Percentiles rank a stretch among this genome's conserved stretches.
phyloP scores from a whole-genome alignment of 1,140 invertebrate genomes.

The Zaprionus inermis region DNA sequence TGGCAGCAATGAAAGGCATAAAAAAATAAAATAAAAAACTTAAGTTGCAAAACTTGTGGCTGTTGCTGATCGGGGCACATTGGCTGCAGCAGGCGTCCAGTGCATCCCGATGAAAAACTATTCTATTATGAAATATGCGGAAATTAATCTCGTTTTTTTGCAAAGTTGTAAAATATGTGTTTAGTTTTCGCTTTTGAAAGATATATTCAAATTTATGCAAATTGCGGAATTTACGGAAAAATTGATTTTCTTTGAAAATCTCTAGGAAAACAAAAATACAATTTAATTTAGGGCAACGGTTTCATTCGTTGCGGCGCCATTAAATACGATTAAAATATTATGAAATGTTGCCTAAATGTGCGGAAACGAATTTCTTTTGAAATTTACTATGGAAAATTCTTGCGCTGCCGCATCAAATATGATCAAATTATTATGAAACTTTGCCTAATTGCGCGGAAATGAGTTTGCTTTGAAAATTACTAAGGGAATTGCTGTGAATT shows the following conservation, averaged over 20 bases:
- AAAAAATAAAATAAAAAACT: conserved; percentile 27
- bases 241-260: not conserved
- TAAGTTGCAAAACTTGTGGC: conserved; percentile 43
- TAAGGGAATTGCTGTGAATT: not conserved
- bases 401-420: too few relatives aligned
- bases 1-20: not conserved
- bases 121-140: not conserved
- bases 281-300: too few relatives aligned
- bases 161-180: not conserved
- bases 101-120: not conserved
- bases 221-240: not conserved
- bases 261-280: not conserved
- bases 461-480: too few relatives aligned
- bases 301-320: not conserved
- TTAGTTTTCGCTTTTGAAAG: not conserved
- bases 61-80: conserved; percentile 3
- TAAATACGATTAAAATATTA: too few relatives aligned
- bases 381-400: not conserved
- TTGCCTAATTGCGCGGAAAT: too few relatives aligned
- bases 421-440: too few relatives aligned
- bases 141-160: not conserved
- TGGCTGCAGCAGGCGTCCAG: conserved; percentile 10
- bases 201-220: too few relatives aligned
- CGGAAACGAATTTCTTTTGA: not conserved
- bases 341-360: too few relatives aligned